A percentile compares a stretch with the other conserved stretches of the same genome.
phyloP scores from a whole-genome alignment of 2,113 vertebrate species.

The Platysternon megacephalum region DNA sequence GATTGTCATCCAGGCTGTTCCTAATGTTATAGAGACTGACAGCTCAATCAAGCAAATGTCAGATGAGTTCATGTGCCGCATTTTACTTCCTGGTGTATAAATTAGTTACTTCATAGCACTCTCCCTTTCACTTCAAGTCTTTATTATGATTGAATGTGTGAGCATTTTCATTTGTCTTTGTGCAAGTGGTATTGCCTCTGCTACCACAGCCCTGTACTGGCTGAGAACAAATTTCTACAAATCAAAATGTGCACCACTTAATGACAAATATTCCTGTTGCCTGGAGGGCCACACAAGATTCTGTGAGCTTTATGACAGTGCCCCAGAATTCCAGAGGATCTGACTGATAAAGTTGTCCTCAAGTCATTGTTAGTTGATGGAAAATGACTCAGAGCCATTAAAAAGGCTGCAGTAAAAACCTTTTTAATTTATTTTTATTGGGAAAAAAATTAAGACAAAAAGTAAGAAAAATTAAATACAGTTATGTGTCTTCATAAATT shows the following conservation, averaged over 20 bases:
- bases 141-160: not conserved
- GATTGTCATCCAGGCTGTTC: not conserved
- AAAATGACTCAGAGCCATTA: slow-evolving; percentile 48
- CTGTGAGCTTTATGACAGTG: slow-evolving; percentile 47
- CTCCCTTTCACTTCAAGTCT: not conserved
- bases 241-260: not conserved
- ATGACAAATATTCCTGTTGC: not conserved
- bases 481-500: not conserved
- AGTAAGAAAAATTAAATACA: not conserved
- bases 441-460: not conserved
- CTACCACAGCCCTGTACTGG: not conserved
- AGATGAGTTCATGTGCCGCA: not conserved
- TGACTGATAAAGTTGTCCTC: slow-evolving; percentile 14
- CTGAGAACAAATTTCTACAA: slow-evolving; percentile 15
- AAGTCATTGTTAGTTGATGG: slow-evolving; percentile 55
- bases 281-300: not conserved
- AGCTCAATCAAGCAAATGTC: not conserved
- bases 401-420: not conserved
- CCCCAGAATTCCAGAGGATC: slow-evolving; percentile 6
- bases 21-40: not conserved
- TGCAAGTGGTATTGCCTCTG: not conserved
- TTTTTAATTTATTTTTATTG: not conserved
- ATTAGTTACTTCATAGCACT: not conserved
- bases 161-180: not conserved
- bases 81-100: not conserved